Evolutionary conservation across 2,797 vertebrate genomes (phyloP).

Genomic region (Crocidura indochinensis): DNA sequence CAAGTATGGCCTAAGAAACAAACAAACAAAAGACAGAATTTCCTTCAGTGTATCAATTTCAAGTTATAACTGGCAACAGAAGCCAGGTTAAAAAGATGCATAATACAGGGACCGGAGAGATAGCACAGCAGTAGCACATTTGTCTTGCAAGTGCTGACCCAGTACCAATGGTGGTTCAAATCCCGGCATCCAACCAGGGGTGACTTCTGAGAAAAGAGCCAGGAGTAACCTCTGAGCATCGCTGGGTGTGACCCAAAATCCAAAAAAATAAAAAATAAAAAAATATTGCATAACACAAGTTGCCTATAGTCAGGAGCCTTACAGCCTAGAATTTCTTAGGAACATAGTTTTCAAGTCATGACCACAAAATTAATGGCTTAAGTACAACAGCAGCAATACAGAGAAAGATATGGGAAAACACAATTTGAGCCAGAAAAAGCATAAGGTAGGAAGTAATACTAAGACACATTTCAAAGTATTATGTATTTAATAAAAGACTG

Average conservation of each 20-base stretch:
- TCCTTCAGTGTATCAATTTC: neutral
- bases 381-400: neutral
- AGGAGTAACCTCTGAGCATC: no score
- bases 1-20: no score
- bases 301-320: neutral
- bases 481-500: neutral
- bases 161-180: no score
- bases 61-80: neutral
- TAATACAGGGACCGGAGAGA: no score
- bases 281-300: no score
- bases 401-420: neutral
- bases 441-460: neutral
- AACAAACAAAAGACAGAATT: neutral
- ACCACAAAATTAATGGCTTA: neutral
- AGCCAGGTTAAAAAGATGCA: neutral
- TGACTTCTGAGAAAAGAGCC: no score
- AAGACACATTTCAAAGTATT: fast-evolving
- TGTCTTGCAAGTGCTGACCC: no score
- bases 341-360: neutral
- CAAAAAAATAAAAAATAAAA: no score
- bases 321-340: neutral
- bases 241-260: no score
- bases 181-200: no score
- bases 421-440: neutral
- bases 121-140: no score